Evolutionary conservation across 1,140 invertebrate genomes (phyloP).

Genomic region (Phortica variegata): DNA sequence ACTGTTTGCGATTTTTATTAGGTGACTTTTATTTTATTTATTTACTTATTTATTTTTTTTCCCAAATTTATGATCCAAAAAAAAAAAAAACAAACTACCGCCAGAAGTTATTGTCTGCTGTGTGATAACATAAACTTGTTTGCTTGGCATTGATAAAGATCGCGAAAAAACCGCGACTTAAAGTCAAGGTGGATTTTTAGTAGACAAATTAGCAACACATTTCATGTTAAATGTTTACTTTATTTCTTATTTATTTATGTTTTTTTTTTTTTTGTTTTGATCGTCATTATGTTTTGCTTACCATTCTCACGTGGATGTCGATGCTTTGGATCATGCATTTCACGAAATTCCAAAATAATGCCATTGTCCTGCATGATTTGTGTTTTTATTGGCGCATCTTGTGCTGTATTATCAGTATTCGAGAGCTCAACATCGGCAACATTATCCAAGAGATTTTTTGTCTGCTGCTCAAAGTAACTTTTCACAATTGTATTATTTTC

Average conservation of each 20-base stretch:
- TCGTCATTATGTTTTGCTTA: slow-evolving; percentile 1
- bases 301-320: slow-evolving; percentile 57
- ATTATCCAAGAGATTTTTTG: slow-evolving; percentile 7
- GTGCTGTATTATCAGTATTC: neutral
- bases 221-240: too few species aligned
- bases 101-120: too few species aligned
- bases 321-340: slow-evolving; percentile 63
- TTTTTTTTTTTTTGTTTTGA: neutral
- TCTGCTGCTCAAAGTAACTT: slow-evolving; percentile 12
- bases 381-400: neutral
- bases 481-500: slow-evolving; percentile 2
- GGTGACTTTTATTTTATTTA: too few species aligned
- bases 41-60: too few species aligned
- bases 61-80: too few species aligned
- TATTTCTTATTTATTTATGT: neutral
- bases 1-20: too few species aligned
- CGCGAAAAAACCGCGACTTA: too few species aligned
- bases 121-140: too few species aligned
- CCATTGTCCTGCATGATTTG: neutral
- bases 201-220: too few species aligned
- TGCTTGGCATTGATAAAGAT: too few species aligned
- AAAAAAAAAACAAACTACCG: too few species aligned
- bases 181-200: too few species aligned
- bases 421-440: neutral
- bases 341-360: slow-evolving; percentile 52